A percentile compares a stretch with the other conserved stretches of the same genome.
Conservation (phyloP, 2,888 invertebrate species). For the Caenorhabditis wallacei region DNA sequence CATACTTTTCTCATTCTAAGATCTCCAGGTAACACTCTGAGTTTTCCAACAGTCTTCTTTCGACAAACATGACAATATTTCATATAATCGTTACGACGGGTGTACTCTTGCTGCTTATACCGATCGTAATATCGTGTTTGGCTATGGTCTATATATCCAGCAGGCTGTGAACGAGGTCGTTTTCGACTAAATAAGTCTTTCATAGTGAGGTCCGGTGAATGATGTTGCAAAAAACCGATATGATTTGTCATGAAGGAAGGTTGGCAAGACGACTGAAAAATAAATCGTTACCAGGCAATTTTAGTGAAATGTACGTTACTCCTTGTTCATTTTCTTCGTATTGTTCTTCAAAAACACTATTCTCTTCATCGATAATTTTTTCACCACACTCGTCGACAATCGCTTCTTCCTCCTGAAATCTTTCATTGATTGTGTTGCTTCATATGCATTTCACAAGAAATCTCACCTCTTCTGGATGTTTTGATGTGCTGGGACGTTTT, state of each 20-base stretch:
- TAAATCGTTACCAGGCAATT: neutral
- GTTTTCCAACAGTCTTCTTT: slow-evolving; percentile 67
- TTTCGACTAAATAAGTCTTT: slow-evolving; percentile 40
- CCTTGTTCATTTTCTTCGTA: slow-evolving; percentile 26
- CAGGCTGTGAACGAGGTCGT: slow-evolving; percentile 12
- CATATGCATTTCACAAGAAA: neutral
- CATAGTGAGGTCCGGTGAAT: slow-evolving; percentile 36
- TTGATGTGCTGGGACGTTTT: slow-evolving; percentile 38
- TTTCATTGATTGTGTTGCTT: neutral
- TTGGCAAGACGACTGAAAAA: slow-evolving; percentile 25
- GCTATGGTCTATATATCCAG: slow-evolving; percentile 37
- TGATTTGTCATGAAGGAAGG: slow-evolving; percentile 13
- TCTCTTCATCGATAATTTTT: neutral
- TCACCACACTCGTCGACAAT: slow-evolving; percentile 8
- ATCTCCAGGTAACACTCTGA: slow-evolving; percentile 71
- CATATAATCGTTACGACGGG: slow-evolving; percentile 67
- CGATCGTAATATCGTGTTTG: slow-evolving; percentile 64
- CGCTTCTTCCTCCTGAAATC: slow-evolving; percentile 26
- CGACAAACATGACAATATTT: slow-evolving; percentile 72
- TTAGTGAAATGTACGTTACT: neutral
- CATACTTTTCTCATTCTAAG: slow-evolving; percentile 69
- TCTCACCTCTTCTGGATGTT: slow-evolving; percentile 28
- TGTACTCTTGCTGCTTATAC: slow-evolving; percentile 65
- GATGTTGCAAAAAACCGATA: slow-evolving; percentile 12
- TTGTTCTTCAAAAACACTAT: neutral